These are phyloP conservation scores for Tenodera sinensis DNA, from an alignment of 2,888 invertebrate genomes.

Conservation along the genomic window DNA sequence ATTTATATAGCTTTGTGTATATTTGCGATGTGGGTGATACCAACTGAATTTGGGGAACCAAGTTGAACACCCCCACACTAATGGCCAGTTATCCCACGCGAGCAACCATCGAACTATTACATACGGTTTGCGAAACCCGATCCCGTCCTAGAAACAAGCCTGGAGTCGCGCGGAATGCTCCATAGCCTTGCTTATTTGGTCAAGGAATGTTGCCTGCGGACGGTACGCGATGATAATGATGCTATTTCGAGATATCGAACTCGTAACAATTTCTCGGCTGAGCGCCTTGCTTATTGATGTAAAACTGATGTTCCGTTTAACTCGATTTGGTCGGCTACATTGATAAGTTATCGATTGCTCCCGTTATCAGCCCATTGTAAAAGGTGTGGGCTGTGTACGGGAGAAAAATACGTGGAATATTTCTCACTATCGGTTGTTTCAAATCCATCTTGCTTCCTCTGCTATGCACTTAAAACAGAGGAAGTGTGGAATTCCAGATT, in stretches of 20 bases:
- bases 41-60: neutral
- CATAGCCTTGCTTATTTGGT: neutral
- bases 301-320: neutral
- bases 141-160: neutral
- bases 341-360: neutral
- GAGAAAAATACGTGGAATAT: no score
- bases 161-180: neutral
- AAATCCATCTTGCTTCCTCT: no score
- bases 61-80: neutral
- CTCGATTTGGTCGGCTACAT: neutral
- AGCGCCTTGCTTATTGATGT: neutral
- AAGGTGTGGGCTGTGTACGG: no score
- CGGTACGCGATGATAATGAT: neutral
- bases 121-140: neutral
- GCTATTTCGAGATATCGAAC: neutral
- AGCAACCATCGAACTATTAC: neutral
- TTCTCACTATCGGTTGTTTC: no score
- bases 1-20: no score
- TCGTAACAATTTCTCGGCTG: neutral
- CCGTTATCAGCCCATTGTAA: no score
- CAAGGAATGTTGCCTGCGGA: neutral
- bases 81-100: neutral
- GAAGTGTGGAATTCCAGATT: no score
- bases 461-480: no score
- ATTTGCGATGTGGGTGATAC: no score